Conservation (phyloP, 2,888 invertebrate genomes). For the Caenorhabditis drosophilae region DNA sequence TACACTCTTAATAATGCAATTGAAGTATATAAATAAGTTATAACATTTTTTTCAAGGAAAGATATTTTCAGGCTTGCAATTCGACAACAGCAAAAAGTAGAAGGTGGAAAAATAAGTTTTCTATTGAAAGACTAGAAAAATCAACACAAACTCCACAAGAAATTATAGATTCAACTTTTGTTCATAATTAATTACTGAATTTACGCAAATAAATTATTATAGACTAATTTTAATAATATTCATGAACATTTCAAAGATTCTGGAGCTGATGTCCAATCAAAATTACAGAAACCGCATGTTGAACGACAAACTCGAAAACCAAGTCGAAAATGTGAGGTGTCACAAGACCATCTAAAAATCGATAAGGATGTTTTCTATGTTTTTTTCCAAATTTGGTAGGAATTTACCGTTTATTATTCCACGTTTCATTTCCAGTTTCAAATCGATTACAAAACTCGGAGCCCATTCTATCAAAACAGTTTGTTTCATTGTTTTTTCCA, state of each 20-base stretch:
- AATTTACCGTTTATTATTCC: slow-evolving; percentile 37
- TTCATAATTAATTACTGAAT: neutral
- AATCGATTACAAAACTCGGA: slow-evolving; percentile 44
- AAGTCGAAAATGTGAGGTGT: slow-evolving; percentile 48
- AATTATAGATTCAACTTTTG: slow-evolving; percentile 30
- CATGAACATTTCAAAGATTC: slow-evolving; percentile 44
- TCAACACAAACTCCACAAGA: slow-evolving; percentile 32
- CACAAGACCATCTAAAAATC: slow-evolving; percentile 45
- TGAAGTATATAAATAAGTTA: too few relatives aligned
- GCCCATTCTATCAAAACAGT: slow-evolving; percentile 55
- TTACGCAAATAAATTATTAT: neutral
- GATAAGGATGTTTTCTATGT: neutral
- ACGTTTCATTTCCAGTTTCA: slow-evolving; percentile 45
- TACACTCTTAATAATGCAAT: slow-evolving; percentile 57
- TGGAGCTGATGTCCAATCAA: slow-evolving; percentile 48
- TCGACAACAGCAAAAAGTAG: slow-evolving; percentile 7
- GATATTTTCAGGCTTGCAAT: slow-evolving; percentile 24
- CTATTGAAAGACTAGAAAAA: slow-evolving; percentile 16
- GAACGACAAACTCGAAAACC: slow-evolving; percentile 50
- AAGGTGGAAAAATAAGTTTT: slow-evolving; percentile 31
- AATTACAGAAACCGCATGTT: slow-evolving; percentile 48
- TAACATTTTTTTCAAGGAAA: slow-evolving; percentile 5
- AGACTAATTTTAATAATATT: neutral
- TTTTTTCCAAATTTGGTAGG: neutral
- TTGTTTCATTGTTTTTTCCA: slow-evolving; percentile 35